phyloP scores from a whole-genome alignment of 2,113 vertebrate genomes.

The Climacteris rufus region DNA sequence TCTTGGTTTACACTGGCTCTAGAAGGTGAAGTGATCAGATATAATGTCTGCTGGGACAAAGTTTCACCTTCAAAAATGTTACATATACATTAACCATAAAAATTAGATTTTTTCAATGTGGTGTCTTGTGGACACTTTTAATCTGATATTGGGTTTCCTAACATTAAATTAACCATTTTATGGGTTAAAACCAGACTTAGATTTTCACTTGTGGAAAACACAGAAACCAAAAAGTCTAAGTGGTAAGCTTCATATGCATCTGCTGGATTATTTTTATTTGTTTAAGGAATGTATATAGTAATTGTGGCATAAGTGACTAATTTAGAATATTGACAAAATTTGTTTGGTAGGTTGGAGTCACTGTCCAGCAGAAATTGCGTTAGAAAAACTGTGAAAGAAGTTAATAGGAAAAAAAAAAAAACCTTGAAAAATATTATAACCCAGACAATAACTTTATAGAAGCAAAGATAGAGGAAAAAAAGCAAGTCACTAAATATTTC shows the following conservation, averaged over 20 bases:
- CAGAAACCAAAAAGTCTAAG: not conserved
- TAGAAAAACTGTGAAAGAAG: not conserved
- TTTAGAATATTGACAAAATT: not conserved
- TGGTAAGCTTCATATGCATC: not conserved
- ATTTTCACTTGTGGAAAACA: not conserved
- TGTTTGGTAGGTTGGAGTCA: not conserved
- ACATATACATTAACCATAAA: not conserved
- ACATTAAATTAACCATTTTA: not conserved
- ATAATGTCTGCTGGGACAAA: not conserved
- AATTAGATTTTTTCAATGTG: not conserved
- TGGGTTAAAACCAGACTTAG: not conserved
- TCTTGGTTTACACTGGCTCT: not conserved
- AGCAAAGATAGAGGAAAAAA: not conserved
- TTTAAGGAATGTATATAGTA: not conserved
- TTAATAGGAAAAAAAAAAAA: not conserved
- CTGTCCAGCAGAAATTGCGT: not conserved
- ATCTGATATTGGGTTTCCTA: not conserved
- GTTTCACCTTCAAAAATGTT: not conserved
- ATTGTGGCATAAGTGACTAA: not conserved
- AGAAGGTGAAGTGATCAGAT: not conserved
- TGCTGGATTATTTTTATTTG: not conserved
- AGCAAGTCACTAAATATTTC: not conserved
- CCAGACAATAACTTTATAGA: not conserved
- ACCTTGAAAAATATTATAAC: not conserved
- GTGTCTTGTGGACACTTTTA: not conserved